Evolutionary conservation across 2,888 invertebrate species (phyloP).

Genomic region (Laothoe populi): DNA sequence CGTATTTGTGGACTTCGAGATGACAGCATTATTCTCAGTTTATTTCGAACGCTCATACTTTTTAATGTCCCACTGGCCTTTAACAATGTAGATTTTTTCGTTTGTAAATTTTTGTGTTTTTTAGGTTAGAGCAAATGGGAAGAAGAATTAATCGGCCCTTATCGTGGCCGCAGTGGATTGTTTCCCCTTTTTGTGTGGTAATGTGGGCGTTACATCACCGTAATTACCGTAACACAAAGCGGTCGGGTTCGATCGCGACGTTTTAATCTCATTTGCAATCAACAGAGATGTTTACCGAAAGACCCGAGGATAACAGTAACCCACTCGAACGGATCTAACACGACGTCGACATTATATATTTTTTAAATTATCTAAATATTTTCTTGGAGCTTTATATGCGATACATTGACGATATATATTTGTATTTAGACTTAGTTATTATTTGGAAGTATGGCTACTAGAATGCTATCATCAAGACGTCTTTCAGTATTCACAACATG

Average conservation of each 20-base stretch:
- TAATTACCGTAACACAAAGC: constrained; percentile 48
- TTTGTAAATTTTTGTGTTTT: neutral
- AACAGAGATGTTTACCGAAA: constrained; percentile 47
- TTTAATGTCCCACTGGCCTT: constrained; percentile 1
- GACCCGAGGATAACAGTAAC: constrained; percentile 46
- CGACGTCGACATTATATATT: neutral
- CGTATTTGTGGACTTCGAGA: constrained; percentile 41
- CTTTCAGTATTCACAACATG: too few species aligned
- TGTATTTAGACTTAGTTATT: too few species aligned
- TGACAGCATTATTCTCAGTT: neutral
- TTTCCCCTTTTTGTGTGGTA: constrained; percentile 31
- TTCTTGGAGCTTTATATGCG: neutral
- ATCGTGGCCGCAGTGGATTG: constrained; percentile 31
- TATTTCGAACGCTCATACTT: constrained; percentile 11
- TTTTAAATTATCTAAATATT: neutral
- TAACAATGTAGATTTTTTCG: neutral
- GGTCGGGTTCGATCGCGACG: constrained; percentile 46
- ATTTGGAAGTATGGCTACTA: too few species aligned
- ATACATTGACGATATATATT: neutral
- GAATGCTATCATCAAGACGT: too few species aligned
- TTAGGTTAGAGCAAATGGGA: neutral
- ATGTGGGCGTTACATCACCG: constrained; percentile 28
- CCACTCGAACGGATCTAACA: neutral
- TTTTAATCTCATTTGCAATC: constrained; percentile 60
- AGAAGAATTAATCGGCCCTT: constrained; percentile 23